A percentile compares a stretch with the other conserved stretches of the same genome.
Evolutionary conservation across 1,140 invertebrate genomes (phyloP).

Genomic region (Lysiphlebus fabarum): DNA sequence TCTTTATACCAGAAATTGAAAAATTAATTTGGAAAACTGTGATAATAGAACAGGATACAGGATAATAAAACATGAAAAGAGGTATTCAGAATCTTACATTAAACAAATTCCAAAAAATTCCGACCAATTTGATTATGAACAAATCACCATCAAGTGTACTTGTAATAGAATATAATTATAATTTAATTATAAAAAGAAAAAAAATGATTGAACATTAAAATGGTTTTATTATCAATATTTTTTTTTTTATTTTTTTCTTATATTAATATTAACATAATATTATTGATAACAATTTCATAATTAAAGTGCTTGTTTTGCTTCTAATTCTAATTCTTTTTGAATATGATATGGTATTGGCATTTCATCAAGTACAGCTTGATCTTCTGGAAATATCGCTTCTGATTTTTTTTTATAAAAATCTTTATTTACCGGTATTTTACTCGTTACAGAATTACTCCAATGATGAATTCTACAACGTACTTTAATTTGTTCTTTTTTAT

Average conservation of each 20-base stretch:
- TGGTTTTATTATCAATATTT: neutral
- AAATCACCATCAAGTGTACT: too few species aligned
- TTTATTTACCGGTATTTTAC: conserved; percentile 12
- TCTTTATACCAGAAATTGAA: too few species aligned
- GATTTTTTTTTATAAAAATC: conserved; percentile 29
- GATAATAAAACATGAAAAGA: too few species aligned
- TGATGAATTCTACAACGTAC: conserved; percentile 70
- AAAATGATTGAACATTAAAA: too few species aligned
- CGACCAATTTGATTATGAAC: too few species aligned
- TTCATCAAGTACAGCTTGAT: conserved; percentile 42
- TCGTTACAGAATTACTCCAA: conserved; percentile 43
- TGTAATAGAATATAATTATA: too few species aligned
- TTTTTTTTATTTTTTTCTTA: neutral
- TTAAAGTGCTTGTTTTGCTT: neutral
- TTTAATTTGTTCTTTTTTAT: conserved; percentile 67
- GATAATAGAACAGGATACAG: too few species aligned
- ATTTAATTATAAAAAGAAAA: too few species aligned
- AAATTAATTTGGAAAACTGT: too few species aligned
- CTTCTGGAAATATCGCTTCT: conserved; percentile 44
- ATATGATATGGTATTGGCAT: conserved; percentile 33
- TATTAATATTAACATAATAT: too few species aligned
- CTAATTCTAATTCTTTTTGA: neutral
- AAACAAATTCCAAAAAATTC: too few species aligned
- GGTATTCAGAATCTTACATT: too few species aligned
- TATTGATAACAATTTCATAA: neutral